These are phyloP conservation scores for Caprella mutica DNA, from an alignment of 2,888 invertebrate genomes.

Conservation along the genomic window DNA sequence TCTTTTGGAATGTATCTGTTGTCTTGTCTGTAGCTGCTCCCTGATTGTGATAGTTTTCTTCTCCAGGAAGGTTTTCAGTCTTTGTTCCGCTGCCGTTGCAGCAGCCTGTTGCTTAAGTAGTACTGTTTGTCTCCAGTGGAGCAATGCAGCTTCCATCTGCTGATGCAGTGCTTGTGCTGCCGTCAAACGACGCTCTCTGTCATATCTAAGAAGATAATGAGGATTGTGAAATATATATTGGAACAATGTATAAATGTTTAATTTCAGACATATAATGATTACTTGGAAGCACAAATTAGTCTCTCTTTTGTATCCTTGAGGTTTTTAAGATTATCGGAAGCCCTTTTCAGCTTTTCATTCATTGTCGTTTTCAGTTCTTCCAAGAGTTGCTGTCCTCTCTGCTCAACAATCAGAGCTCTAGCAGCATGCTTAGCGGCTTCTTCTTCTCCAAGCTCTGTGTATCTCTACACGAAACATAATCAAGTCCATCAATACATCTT, in stretches of 20 bases:
- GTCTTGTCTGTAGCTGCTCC: constrained; percentile 2
- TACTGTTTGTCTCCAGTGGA: constrained; percentile 29
- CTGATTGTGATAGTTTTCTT: neutral
- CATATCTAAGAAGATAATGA: too few species aligned
- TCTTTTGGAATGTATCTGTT: too few species aligned
- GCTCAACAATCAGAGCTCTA: constrained; percentile 20
- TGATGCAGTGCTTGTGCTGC: constrained; percentile 13
- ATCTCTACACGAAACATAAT: neutral
- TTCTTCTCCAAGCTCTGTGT: constrained; percentile 17
- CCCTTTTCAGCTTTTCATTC: constrained; percentile 22
- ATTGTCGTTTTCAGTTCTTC: constrained; percentile 27
- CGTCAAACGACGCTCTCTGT: neutral
- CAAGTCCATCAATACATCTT: neutral
- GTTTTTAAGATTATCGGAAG: constrained; percentile 21
- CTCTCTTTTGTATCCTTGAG: too few species aligned
- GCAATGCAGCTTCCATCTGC: constrained; percentile 28
- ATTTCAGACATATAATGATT: too few species aligned
- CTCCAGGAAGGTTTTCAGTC: constrained; percentile 17
- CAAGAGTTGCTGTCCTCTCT: constrained; percentile 21
- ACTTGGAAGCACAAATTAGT: too few species aligned
- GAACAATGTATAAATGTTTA: too few species aligned
- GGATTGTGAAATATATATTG: too few species aligned
- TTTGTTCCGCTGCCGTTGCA: constrained; percentile 18
- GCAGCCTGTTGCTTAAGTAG: constrained; percentile 18
- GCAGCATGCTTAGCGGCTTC: constrained; percentile 21